These are phyloP conservation scores for Eristalis arbustorum DNA, from an alignment of 2,888 invertebrate genomes.

Conservation along the genomic window DNA sequence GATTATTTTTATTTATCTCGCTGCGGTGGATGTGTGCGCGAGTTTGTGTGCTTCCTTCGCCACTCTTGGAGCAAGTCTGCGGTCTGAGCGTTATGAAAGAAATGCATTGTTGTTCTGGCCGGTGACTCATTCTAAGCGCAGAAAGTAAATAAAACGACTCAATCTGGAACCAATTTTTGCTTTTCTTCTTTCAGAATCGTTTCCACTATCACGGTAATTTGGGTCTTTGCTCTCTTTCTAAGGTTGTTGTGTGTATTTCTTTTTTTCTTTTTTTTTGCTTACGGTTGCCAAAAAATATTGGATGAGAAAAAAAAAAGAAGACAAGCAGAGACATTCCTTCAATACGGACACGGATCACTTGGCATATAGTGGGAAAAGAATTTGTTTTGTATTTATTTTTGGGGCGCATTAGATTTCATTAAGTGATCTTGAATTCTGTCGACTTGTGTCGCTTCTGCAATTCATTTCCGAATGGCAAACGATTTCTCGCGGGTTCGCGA, in stretches of 20 bases:
- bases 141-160: slow-evolving; percentile 14
- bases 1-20: slow-evolving; percentile 37
- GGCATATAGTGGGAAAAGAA: slow-evolving; percentile 61
- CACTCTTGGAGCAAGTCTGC: neutral
- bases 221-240: slow-evolving; percentile 15
- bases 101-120: slow-evolving; percentile 33
- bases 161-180: slow-evolving; percentile 9
- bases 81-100: slow-evolving; percentile 33
- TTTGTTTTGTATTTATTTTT: slow-evolving; percentile 62
- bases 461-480: slow-evolving; percentile 51
- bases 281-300: slow-evolving; percentile 55
- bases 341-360: slow-evolving; percentile 56
- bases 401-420: slow-evolving; percentile 69
- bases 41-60: neutral
- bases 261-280: slow-evolving; percentile 28
- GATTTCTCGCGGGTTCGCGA: neutral
- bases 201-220: slow-evolving; percentile 20
- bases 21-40: neutral
- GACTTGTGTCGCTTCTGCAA: slow-evolving; percentile 43
- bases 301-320: neutral
- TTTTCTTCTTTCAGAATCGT: slow-evolving; percentile 25
- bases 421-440: slow-evolving; percentile 66
- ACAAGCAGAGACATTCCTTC: slow-evolving; percentile 41
- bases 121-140: slow-evolving; percentile 35
- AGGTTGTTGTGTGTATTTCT: neutral